Evolutionary conservation across 1,140 invertebrate genomes (phyloP), one percentile per base, ranked within the genome.

Genomic region (Sinella curviseta): DNA sequence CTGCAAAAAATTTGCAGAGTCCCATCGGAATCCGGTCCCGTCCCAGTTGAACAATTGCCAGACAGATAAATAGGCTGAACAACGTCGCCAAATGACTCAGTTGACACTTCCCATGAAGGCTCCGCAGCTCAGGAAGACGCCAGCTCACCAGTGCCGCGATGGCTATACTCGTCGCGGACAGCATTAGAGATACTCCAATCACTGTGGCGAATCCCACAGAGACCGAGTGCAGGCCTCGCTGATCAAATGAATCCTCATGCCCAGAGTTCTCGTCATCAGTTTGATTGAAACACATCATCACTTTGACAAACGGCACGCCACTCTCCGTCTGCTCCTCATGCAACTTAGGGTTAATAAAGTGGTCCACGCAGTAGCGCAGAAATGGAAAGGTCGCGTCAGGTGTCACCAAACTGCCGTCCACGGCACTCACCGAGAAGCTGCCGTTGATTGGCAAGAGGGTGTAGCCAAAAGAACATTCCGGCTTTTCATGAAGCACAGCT

Each of bases 21-120:
- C 65, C 67, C 14, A 1, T 14, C 28, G 78, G 70, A 26, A 83
- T 31, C 34, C 60, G 16, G 2, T 82, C 57, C 30, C 34, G 26
- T 17, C 76, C 79, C 1, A 83, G 26, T 65, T 82, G 78, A 33
- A 78, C 77, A 39, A 65, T 67, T 54, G 78, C 80, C 20, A 83
- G 36, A 34, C 81, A 76, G 17, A 79, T 24, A 48, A 78, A 83
- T 3, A 83, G 74, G 33, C 36, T 82, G 54, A 83, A 83, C 28
- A 83, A 35, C 35, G 82, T 83, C 12, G 48, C 82, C 28, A 83
- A 77, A 78, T 81, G 78, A 80, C 82, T 83, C 31, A 83, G 76
- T 77, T 83, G 82, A 78, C 82, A 83, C 76, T 83, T 83, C n/a
- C 82, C 82, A 73, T 83, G 80, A 1, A 83, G 77, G 26, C 80